Conservation (phyloP, 2,113 vertebrate species). For the Leptosomus discolor region DNA sequence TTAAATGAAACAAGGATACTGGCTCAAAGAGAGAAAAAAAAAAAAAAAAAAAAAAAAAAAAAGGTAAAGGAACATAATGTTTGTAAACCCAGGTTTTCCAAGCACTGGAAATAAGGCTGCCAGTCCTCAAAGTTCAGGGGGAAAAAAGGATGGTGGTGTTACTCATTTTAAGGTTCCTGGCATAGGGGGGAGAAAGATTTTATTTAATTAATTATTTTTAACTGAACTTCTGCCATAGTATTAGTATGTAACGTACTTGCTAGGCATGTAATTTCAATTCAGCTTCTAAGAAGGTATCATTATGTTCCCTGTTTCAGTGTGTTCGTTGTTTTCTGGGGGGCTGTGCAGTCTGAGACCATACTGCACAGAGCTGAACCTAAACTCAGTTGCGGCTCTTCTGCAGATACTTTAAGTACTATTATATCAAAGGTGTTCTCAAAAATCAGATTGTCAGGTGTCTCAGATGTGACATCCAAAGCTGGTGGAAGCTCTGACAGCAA, state of each 20-base stretch:
- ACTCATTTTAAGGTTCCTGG: background rate
- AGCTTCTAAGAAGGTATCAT: background rate
- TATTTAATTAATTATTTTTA: too few species aligned
- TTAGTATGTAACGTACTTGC: background rate
- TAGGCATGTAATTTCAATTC: background rate
- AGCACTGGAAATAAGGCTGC: background rate
- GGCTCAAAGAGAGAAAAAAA: too few species aligned
- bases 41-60: background rate
- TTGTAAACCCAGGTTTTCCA: background rate
- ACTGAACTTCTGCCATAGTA: background rate
- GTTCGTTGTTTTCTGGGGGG: background rate
- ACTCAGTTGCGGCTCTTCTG: background rate
- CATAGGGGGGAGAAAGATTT: fast-evolving
- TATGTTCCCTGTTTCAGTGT: background rate
- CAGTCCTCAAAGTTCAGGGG: background rate
- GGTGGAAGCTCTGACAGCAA: background rate
- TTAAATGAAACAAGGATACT: background rate
- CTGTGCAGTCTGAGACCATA: fast-evolving
- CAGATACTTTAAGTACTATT: background rate
- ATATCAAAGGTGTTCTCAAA: background rate
- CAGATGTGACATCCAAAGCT: background rate
- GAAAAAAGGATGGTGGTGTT: background rate
- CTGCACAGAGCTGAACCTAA: background rate
- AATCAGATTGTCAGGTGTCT: background rate
- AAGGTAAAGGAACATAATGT: background rate